Conservation (phyloP, 2,888 invertebrate species). For the Heliconius sara region DNA sequence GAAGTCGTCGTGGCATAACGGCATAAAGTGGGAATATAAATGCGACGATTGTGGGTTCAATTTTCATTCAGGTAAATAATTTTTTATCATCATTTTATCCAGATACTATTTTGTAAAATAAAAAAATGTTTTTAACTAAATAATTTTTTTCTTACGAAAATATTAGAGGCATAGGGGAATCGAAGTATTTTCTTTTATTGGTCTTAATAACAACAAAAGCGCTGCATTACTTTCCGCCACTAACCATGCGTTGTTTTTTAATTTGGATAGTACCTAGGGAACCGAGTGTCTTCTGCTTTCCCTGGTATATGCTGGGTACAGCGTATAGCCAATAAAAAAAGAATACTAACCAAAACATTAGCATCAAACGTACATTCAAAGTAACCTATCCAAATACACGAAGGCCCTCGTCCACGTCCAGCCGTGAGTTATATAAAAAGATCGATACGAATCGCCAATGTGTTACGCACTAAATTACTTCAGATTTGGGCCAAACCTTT, state of each 20-base stretch:
- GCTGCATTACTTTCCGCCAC: neutral
- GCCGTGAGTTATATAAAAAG: conserved; percentile 37
- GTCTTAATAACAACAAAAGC: neutral
- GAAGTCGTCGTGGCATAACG: neutral
- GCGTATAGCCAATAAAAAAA: neutral
- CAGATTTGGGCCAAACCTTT: conserved; percentile 56
- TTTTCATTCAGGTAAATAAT: too few species aligned
- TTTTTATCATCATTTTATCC: too few species aligned
- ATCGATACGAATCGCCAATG: conserved; percentile 43
- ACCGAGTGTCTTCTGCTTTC: neutral
- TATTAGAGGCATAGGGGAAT: too few species aligned
- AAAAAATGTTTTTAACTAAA: too few species aligned
- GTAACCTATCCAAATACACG: neutral
- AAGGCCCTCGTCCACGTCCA: conserved; percentile 4
- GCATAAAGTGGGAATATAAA: too few species aligned
- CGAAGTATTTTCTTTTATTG: neutral
- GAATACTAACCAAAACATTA: neutral
- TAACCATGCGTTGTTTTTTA: neutral
- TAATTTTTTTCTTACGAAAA: too few species aligned
- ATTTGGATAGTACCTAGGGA: neutral
- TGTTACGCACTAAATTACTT: conserved; percentile 50
- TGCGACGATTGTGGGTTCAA: too few species aligned
- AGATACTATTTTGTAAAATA: too few species aligned
- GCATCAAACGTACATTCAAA: neutral
- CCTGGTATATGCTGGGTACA: neutral